Base-by-base conservation (phyloP, 2,797 vertebrate species). In the Brotula barbata region DNA sequence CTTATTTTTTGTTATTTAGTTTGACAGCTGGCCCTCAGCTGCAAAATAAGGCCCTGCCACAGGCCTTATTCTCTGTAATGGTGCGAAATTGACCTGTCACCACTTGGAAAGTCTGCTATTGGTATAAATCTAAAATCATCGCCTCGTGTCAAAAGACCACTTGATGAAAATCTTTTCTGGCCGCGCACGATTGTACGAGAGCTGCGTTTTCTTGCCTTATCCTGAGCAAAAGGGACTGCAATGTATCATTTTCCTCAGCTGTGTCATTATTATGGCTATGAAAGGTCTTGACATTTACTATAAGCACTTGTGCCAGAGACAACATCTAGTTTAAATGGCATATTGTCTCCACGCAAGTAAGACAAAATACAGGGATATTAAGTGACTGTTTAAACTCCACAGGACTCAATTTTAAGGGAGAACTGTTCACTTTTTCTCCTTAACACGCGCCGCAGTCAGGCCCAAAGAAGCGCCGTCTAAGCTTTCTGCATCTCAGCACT, bases 271-370 rank as follows among this genome's bases (percentile, higher is more conserved):
- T 81, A 74, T 55, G 54, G 65, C 74, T 54, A 65, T 82, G 82
- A 89, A 88, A 87, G 84, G 86, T 88, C 85, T 80, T 83, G 87
- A 87, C 88, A 88, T 88, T 88, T 88, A 80, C 84, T 75, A 84
- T 76, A 65, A 83, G 82, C 81, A 81, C 67, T 82, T 77, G 72
- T 85, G 70, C 64, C 71, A 79, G 68, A 75, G 77, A 75, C 77
- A 66, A 64, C 64, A 58, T 75, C 72, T 50, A 61, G 71, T 68
- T 82, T 66, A 84, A 85, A 81, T 62, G 68, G 65, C 67, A 60
- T 37, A 53, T 59, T 53, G 59, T 62, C 58, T 34, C 49, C 34
- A 44, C 37, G 22, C 36, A 55, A 39, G 34, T 58, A 43, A 54
- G 58, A 64, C 40, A 12, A 53, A 75, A 61, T 6, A 48, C 39